Conservation (phyloP, 2,888 invertebrate species). For the Epirrhoe tristata region DNA sequence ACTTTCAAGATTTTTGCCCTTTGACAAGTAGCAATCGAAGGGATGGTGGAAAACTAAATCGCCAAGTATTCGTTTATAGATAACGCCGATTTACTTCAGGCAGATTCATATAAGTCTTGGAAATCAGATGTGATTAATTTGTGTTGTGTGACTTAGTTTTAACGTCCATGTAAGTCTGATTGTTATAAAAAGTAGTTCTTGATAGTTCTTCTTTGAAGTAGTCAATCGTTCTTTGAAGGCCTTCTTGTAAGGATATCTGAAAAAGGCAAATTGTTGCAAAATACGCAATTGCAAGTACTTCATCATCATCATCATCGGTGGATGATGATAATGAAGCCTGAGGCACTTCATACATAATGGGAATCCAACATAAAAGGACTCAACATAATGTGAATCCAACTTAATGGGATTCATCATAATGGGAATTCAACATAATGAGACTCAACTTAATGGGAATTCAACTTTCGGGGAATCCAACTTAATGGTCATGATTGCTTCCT, state of each 20-base stretch:
- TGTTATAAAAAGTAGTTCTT: slow-evolving; percentile 77
- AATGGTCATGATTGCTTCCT: no score
- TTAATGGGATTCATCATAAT: no score
- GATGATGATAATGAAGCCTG: no score
- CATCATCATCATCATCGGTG: background rate
- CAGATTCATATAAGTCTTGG: slow-evolving; percentile 25
- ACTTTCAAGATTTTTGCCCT: slow-evolving; percentile 22
- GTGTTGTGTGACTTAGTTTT: slow-evolving; percentile 56
- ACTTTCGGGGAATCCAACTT: no score
- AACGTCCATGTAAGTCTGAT: slow-evolving; percentile 79
- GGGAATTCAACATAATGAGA: no score
- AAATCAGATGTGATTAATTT: slow-evolving; percentile 55
- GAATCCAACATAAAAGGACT: no score
- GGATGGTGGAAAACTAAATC: slow-evolving; percentile 7
- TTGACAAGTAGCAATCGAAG: slow-evolving; percentile 26
- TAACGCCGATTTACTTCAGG: background rate
- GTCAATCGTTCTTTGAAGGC: slow-evolving; percentile 95
- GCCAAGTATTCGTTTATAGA: background rate
- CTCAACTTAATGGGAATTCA: no score
- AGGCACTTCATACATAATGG: no score
- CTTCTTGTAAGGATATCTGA: slow-evolving; percentile 92
- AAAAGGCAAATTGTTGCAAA: slow-evolving; percentile 40
- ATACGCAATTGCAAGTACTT: background rate
- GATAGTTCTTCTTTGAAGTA: slow-evolving; percentile 96
- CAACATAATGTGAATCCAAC: no score